These are phyloP conservation scores for Sycophaga agraensis DNA, from an alignment of 1,140 invertebrate genomes.

Conservation along the genomic window DNA sequence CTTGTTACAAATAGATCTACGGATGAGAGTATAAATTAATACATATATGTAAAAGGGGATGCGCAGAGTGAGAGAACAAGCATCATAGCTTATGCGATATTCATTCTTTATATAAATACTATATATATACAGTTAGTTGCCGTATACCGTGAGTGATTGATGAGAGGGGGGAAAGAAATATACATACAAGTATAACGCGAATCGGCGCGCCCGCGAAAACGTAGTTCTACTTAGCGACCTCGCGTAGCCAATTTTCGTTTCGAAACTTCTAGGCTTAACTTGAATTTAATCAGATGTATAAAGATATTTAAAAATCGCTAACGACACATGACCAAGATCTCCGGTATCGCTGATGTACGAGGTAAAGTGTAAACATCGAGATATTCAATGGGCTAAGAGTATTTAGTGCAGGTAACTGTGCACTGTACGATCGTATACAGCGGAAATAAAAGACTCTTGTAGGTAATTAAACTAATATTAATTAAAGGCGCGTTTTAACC, in stretches of 20 bases:
- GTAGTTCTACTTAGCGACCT: constrained; percentile 3
- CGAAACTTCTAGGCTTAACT: not conserved
- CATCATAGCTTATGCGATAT: not conserved
- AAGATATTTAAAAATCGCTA: not conserved
- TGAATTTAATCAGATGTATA: not conserved
- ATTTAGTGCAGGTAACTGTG: no score
- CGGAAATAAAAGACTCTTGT: constrained; percentile 41
- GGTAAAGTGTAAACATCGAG: no score
- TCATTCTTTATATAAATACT: constrained; percentile 1
- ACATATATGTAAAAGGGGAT: not conserved
- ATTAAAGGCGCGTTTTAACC: not conserved
- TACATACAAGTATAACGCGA: no score
- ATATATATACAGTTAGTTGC: no score
- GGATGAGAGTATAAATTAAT: not conserved
- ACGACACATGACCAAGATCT: constrained; percentile 9
- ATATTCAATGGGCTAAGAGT: no score
- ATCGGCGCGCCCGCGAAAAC: not conserved
- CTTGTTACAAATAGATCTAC: not conserved
- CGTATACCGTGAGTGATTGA: no score
- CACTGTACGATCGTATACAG: constrained; percentile 23
- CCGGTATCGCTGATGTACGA: constrained; percentile 23
- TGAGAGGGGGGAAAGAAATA: no score
- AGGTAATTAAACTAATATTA: constrained; percentile 36
- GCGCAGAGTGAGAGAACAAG: not conserved
- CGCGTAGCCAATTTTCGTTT: constrained; percentile 20